Evolutionary conservation across 2,888 invertebrate genomes (phyloP).

Genomic region (Syritta pipiens): DNA sequence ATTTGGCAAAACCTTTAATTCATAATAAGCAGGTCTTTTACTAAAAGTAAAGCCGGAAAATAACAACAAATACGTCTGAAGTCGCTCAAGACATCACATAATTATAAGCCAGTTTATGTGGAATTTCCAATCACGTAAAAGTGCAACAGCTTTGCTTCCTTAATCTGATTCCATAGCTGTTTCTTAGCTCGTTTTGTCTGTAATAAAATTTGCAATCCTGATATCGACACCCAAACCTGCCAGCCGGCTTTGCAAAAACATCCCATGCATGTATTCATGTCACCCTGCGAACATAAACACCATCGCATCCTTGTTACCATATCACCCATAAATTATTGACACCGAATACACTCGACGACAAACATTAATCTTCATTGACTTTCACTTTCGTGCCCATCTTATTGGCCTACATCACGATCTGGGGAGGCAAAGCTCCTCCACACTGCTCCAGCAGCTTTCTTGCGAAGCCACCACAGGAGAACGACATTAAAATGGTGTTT

Average conservation of each 20-base stretch:
- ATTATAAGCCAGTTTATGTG: too few species aligned
- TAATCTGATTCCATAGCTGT: too few species aligned
- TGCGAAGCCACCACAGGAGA: not conserved
- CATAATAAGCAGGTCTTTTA: too few species aligned
- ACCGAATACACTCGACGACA: not conserved
- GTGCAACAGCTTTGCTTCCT: too few species aligned
- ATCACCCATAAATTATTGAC: constrained; percentile 26
- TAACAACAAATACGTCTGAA: too few species aligned
- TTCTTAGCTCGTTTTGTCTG: too few species aligned
- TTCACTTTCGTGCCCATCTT: constrained; percentile 62
- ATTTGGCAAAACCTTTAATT: too few species aligned
- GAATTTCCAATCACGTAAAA: too few species aligned
- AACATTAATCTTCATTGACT: constrained; percentile 56
- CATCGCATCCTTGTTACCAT: not conserved
- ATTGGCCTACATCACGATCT: constrained; percentile 60
- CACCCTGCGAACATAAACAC: not conserved
- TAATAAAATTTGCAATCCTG: too few species aligned
- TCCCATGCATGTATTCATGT: not conserved
- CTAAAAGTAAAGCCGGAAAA: too few species aligned
- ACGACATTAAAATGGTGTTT: constrained; percentile 62
- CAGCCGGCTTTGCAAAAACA: not conserved
- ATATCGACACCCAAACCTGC: too few species aligned
- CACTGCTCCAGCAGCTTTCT: constrained; percentile 7
- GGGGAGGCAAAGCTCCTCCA: not conserved
- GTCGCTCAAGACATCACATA: too few species aligned